Percentiles rank a stretch among this genome's conserved stretches.
Conservation (phyloP, 2,113 vertebrate genomes). For the Antechinus stuartii region DNA sequence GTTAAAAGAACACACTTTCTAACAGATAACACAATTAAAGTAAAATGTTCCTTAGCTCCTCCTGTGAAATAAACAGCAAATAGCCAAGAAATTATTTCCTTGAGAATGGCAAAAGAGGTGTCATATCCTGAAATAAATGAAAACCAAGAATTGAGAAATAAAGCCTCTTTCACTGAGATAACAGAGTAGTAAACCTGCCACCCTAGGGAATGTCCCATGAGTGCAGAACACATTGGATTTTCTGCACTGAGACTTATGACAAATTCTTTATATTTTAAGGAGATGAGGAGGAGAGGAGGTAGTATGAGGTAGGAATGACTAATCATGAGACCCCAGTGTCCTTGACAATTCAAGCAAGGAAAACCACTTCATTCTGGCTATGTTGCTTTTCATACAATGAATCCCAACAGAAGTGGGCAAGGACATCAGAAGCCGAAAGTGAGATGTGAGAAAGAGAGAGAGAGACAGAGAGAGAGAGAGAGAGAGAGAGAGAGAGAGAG, state of each 20-base stretch:
- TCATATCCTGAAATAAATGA: neutral
- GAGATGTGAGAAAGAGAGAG: neutral
- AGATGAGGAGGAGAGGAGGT: neutral
- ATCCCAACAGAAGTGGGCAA: no score
- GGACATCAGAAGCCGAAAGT: no score
- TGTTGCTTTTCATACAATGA: neutral
- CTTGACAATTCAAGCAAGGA: neutral
- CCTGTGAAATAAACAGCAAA: neutral
- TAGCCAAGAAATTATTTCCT: neutral
- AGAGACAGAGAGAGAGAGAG: no score
- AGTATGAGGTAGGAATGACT: neutral
- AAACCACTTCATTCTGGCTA: neutral
- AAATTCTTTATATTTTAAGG: neutral
- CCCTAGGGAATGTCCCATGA: neutral
- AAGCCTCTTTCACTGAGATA: no score
- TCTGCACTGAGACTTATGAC: neutral
- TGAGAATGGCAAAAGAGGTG: neutral
- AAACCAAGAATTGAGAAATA: neutral
- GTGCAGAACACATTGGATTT: neutral
- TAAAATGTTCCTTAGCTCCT: neutral
- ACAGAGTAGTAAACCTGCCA: no score
- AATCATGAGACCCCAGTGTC: neutral
- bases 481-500: neutral
- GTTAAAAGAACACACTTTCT: neutral
- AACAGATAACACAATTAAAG: neutral